These are phyloP conservation scores for Triplophysa dalaica DNA, from an alignment of 2,113 vertebrate species.

Conservation along the genomic window DNA sequence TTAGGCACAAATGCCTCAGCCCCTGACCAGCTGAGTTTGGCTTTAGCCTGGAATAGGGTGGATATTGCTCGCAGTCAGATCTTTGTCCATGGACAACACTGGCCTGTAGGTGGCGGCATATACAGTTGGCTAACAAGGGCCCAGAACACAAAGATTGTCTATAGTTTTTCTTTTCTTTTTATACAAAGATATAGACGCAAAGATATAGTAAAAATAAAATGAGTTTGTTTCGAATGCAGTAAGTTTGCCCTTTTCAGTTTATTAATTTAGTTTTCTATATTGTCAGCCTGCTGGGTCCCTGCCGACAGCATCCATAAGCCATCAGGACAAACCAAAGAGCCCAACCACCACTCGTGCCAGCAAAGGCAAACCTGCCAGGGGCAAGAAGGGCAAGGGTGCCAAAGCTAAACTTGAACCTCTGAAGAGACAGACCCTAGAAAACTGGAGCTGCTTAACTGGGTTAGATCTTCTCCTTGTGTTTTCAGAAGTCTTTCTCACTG, in stretches of 20 bases:
- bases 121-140: neutral
- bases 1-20: slow-evolving; percentile 93
- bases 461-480: slow-evolving; percentile 53
- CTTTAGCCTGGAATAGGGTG: slow-evolving; percentile 96
- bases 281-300: slow-evolving; percentile 85
- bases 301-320: slow-evolving; percentile 65
- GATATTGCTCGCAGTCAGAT: slow-evolving; percentile 96
- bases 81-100: slow-evolving; percentile 87
- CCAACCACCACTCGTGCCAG: slow-evolving; percentile 64
- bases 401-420: slow-evolving; percentile 83
- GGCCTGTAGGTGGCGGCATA: slow-evolving; percentile 31
- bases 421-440: slow-evolving; percentile 95
- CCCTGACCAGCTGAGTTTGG: slow-evolving; percentile 92
- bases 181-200: neutral
- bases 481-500: no score
- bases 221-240: neutral
- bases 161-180: neutral
- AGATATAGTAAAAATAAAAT: neutral
- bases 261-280: neutral
- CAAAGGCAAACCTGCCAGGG: slow-evolving; percentile 80
- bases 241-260: neutral
- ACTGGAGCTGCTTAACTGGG: slow-evolving; percentile 91
- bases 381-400: slow-evolving; percentile 82
- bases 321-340: slow-evolving; percentile 81
- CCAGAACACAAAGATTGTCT: neutral